A percentile compares a stretch with the other conserved stretches of the same genome.
These are phyloP conservation scores for Cotesia congregata DNA, from an alignment of 2,888 invertebrate genomes.

Conservation along the genomic window DNA sequence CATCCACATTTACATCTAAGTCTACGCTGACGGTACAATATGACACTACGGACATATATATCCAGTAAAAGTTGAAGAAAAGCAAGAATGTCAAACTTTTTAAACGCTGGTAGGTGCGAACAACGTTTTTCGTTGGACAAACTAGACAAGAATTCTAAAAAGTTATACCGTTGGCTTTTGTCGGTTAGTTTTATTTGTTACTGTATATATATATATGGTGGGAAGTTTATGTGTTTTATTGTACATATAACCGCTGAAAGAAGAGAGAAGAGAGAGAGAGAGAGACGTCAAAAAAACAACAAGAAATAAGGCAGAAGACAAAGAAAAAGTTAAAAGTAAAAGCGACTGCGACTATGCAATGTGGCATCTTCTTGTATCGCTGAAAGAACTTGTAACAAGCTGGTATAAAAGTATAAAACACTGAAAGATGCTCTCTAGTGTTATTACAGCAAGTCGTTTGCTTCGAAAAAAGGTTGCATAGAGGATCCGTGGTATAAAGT, in stretches of 20 bases:
- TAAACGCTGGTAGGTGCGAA: conserved; percentile 10
- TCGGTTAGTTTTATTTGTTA: conserved; percentile 8
- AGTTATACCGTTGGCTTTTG: conserved; percentile 16
- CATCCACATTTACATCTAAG: no score
- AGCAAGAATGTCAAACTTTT: conserved; percentile 21
- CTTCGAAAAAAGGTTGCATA: background rate
- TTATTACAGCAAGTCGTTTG: background rate
- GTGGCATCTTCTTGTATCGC: background rate
- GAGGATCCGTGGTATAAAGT: background rate
- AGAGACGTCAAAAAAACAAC: background rate
- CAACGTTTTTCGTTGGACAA: conserved; percentile 24
- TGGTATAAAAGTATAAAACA: conserved; percentile 5
- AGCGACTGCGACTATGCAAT: background rate
- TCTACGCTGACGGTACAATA: background rate
- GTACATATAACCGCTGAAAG: background rate
- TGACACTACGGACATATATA: conserved; percentile 4
- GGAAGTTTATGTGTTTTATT: conserved; percentile 29
- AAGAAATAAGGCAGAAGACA: background rate
- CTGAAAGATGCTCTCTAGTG: conserved; percentile 5
- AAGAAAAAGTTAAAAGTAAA: background rate
- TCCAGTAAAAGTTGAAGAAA: conserved; percentile 2
- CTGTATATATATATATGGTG: background rate
- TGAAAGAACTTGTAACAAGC: background rate
- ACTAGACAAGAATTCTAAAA: conserved; percentile 19
- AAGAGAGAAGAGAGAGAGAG: background rate